These are phyloP conservation scores for Eublepharis macularius DNA, from an alignment of 2,113 vertebrate species.

Conservation along the genomic window DNA sequence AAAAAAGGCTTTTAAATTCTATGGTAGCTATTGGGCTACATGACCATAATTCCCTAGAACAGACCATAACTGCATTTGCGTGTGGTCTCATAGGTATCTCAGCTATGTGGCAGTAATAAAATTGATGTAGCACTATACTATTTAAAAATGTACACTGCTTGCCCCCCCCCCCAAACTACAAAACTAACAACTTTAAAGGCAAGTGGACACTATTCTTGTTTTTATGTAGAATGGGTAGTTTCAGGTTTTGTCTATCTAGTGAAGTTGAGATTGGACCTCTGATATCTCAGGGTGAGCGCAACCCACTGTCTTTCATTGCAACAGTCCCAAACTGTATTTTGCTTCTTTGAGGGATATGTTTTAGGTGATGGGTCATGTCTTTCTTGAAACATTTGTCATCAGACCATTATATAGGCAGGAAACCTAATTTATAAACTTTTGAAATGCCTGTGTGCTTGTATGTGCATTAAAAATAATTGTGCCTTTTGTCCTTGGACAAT, in stretches of 20 bases:
- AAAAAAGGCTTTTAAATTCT: not conserved
- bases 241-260: not conserved
- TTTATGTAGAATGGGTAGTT: not conserved
- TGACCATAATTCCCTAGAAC: not conserved
- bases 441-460: not conserved
- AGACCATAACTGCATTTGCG: not conserved
- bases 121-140: not conserved
- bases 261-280: not conserved
- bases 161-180: not conserved
- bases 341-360: not conserved
- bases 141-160: not conserved
- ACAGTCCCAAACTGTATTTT: not conserved
- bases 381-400: not conserved
- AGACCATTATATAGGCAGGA: not conserved
- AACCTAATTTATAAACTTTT: not conserved
- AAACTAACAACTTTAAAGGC: not conserved
- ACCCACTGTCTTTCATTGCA: not conserved
- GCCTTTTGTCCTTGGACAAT: not conserved
- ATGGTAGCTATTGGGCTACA: not conserved
- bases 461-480: not conserved
- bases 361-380: not conserved
- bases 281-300: not conserved
- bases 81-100: not conserved
- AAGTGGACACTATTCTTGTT: not conserved
- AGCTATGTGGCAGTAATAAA: not conserved